Evolutionary conservation across 2,113 vertebrate species (phyloP).

Genomic region (Chaetodon trifascialis): DNA sequence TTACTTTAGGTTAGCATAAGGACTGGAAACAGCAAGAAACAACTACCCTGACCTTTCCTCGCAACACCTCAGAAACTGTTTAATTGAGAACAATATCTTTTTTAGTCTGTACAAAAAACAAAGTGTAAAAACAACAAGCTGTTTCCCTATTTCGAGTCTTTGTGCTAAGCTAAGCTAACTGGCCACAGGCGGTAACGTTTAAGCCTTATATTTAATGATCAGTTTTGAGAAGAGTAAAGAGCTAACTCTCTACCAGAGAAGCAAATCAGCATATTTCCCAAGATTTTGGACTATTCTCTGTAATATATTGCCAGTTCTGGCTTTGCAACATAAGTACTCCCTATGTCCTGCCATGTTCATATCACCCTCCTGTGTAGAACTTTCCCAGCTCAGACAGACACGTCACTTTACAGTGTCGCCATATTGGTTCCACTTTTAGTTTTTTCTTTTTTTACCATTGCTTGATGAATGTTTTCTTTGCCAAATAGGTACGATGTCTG

Average conservation of each 20-base stretch:
- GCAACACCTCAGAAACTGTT: slow-evolving; percentile 1
- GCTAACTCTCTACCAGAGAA: neutral
- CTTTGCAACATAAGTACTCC: slow-evolving; percentile 18
- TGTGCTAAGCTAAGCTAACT: slow-evolving; percentile 16
- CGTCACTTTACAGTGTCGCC: slow-evolving; percentile 58
- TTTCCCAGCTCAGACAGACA: slow-evolving; percentile 45
- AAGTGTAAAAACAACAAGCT: neutral
- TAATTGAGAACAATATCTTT: neutral
- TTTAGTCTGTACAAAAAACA: neutral
- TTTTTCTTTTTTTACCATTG: slow-evolving; percentile 38
- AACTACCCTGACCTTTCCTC: too few species aligned
- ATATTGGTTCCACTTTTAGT: slow-evolving; percentile 56
- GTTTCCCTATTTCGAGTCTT: slow-evolving; percentile 1
- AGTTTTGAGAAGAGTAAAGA: neutral
- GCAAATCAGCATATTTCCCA: neutral
- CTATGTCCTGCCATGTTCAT: slow-evolving; percentile 7
- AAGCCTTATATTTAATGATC: neutral
- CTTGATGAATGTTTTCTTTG: slow-evolving; percentile 78
- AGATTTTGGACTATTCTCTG: neutral
- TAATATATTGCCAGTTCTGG: neutral
- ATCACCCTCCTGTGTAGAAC: slow-evolving; percentile 13
- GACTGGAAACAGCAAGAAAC: neutral
- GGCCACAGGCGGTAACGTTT: neutral
- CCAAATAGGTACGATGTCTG: slow-evolving; percentile 77
- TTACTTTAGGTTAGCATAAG: slow-evolving; percentile 11